A percentile compares a stretch with the other conserved stretches of the same genome.
Conservation (phyloP, 2,797 vertebrate genomes). For the Odontamblyopus lacepedii region DNA sequence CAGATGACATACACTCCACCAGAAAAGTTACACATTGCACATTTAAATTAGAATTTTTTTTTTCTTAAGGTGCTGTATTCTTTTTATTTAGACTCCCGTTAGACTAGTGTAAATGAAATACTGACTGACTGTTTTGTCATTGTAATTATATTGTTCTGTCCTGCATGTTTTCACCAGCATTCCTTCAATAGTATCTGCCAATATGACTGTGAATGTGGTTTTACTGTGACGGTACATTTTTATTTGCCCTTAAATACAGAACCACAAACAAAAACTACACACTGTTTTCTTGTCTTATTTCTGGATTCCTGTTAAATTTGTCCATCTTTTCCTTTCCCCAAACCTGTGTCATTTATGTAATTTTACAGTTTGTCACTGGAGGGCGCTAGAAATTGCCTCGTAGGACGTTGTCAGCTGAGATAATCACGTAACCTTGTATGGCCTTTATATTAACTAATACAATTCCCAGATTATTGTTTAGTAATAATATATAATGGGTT, state of each 20-base stretch:
- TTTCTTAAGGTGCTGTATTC: neutral
- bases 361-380: conserved; percentile 25
- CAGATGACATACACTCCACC: too few relatives aligned
- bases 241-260: conserved; percentile 55
- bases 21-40: too few relatives aligned
- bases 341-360: neutral
- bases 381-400: conserved; percentile 29
- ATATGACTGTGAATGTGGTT: conserved; percentile 60
- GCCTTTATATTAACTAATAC: too few relatives aligned
- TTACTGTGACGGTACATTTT: conserved; percentile 42
- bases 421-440: neutral
- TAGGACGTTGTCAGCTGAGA: neutral
- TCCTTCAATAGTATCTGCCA: conserved; percentile 31
- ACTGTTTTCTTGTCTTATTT: conserved; percentile 32
- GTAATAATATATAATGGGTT: too few relatives aligned
- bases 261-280: conserved; percentile 37
- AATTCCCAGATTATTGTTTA: too few relatives aligned
- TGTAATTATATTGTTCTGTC: neutral
- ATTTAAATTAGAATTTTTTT: neutral
- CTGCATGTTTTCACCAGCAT: conserved; percentile 48
- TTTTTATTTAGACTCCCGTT: neutral
- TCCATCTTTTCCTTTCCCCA: neutral
- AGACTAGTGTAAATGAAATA: neutral
- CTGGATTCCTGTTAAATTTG: neutral
- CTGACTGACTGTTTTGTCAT: neutral